Percentiles rank a stretch among this genome's conserved stretches.
Evolutionary conservation across 2,888 invertebrate species (phyloP).

Genomic region (Uloborus plumipes): DNA sequence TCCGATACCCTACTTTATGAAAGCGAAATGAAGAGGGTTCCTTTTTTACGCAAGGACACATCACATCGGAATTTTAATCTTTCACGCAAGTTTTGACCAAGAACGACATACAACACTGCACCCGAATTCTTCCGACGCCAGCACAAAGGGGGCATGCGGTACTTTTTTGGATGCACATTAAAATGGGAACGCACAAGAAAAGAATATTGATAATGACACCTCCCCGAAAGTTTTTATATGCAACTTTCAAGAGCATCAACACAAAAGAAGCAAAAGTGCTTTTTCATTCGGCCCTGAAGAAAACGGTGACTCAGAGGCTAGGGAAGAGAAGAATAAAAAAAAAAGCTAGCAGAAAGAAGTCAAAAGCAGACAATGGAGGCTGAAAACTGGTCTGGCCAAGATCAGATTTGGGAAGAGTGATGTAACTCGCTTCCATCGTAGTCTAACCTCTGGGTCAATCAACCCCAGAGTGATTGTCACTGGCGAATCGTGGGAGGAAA

Average conservation of each 20-base stretch:
- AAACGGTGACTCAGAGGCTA: conserved; percentile 1
- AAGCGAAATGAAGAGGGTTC: no score
- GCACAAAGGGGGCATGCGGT: no score
- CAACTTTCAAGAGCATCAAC: no score
- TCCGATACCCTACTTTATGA: no score
- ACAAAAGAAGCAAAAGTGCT: not conserved
- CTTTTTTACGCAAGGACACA: no score
- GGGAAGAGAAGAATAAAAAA: not conserved
- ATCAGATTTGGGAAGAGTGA: conserved; percentile 12
- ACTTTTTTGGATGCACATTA: no score
- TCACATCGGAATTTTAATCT: no score
- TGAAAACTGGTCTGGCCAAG: conserved; percentile 47
- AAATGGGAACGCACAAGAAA: not conserved
- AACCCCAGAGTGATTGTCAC: conserved; percentile 27
- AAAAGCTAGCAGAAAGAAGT: not conserved
- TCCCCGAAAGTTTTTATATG: no score
- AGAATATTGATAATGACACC: not conserved
- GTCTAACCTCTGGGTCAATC: conserved; percentile 40
- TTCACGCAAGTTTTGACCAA: no score
- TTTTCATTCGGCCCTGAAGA: not conserved
- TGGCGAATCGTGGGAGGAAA: not conserved
- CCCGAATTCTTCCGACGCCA: no score
- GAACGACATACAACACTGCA: no score
- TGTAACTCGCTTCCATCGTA: conserved; percentile 33
- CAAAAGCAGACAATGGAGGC: conserved; percentile 40